Base-by-base conservation (phyloP, 2,113 vertebrate genomes). In the Anguilla japonica region DNA sequence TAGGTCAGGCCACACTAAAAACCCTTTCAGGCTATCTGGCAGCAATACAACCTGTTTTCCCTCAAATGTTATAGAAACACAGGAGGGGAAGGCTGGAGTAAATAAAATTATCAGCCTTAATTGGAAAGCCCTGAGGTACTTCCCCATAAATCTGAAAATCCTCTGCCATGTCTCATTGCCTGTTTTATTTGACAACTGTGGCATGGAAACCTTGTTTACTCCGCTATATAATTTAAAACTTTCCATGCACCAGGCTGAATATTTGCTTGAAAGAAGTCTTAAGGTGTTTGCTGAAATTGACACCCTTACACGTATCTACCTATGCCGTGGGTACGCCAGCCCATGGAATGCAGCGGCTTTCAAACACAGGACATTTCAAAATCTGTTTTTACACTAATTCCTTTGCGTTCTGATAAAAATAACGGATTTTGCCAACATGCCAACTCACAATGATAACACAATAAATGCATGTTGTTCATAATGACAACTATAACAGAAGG, bases 1-100 rank as follows among this genome's bases (percentile, higher is more conserved):
- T 93, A 95, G 88, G 94, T 85, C 92, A 94, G 90, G 83, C 87
- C 87, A 85, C 84, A 87, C 85, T 85, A 87, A 88, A 80, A 86
- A 82, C 85, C 87, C 92, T 93, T 89, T 88, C 84, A 81, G 41
- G 16, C 11, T 78, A 41, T 83, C 85, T 89, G 50, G 67, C 84
- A 89, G 92, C 85, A 84, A 26, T 57, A 88, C 9, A 83, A 80
- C 90, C 82, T 87, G 79, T 82, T 80, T 82, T 80, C 86, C 88
- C 50, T 90, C 89, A 91, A 92, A 92, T 63, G 88, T 67, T 86
- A 41, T 41, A 84, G 78, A 41, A 40, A 67, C 39, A 63, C 90
- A 82, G 2, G 1, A 86, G 86, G 84, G 86, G 50, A 81, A 80
- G 56, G 60, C 63, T 83, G n/a, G 6, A 20, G 86, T 4, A 78